Percentiles rank a stretch among this genome's conserved stretches.
Evolutionary conservation across 2,888 invertebrate species (phyloP).

Genomic region (Cactoblastis cactorum): DNA sequence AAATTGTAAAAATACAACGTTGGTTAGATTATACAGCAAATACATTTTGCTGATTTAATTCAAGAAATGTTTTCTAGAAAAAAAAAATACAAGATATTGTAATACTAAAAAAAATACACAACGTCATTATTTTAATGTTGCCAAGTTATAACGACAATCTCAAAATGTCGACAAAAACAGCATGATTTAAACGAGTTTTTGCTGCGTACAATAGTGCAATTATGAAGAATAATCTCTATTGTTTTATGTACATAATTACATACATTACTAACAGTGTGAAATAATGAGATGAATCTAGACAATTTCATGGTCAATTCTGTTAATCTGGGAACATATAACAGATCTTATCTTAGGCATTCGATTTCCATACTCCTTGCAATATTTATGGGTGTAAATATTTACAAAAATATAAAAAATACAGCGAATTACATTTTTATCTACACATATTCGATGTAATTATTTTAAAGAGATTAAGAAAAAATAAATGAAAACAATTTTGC

Average conservation of each 20-base stretch:
- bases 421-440: too few species aligned
- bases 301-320: neutral
- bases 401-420: too few species aligned
- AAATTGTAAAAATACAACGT: too few species aligned
- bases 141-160: neutral
- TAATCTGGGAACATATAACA: neutral
- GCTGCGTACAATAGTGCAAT: conserved; percentile 26
- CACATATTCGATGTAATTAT: too few species aligned
- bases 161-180: conserved; percentile 27
- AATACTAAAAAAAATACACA: neutral
- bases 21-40: too few species aligned
- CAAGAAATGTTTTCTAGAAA: neutral
- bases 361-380: too few species aligned
- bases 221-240: conserved; percentile 27
- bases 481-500: neutral
- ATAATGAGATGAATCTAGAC: conserved; percentile 3
- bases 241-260: conserved; percentile 4
- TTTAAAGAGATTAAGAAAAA: neutral
- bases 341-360: too few species aligned
- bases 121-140: neutral
- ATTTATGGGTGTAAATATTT: too few species aligned
- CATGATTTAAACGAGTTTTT: conserved; percentile 23
- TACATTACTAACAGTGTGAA: neutral
- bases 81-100: neutral
- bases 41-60: too few species aligned